Evolutionary conservation across 1,140 invertebrate genomes (phyloP).

Genomic region (Drosophila prosaltans): DNA sequence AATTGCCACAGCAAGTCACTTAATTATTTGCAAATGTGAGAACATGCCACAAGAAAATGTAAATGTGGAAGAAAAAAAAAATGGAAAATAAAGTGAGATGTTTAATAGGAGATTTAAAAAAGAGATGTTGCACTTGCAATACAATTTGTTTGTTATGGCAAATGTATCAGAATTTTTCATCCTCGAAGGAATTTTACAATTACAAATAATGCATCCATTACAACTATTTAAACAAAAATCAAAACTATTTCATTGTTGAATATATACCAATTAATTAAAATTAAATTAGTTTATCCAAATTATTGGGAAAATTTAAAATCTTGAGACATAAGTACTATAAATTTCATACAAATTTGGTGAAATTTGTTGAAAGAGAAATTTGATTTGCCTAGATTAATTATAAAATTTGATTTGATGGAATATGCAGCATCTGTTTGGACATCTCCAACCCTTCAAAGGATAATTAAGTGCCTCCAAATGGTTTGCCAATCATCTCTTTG

Average conservation of each 20-base stretch:
- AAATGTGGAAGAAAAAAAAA: background rate
- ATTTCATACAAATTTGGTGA: background rate
- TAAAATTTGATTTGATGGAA: slow-evolving; percentile 10
- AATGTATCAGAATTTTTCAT: no score
- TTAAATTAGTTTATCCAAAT: no score
- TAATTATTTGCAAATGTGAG: slow-evolving; percentile 78
- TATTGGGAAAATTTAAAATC: no score
- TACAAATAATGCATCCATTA: no score
- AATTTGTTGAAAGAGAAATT: background rate
- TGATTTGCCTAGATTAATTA: slow-evolving; percentile 13
- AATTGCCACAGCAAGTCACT: slow-evolving; percentile 58
- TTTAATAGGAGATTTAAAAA: background rate
- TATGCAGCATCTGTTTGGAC: slow-evolving; percentile 6
- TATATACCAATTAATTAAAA: no score
- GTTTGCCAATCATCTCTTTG: slow-evolving; percentile 52
- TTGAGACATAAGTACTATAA: no score
- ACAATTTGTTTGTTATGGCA: no score
- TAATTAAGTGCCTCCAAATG: slow-evolving; percentile 68
- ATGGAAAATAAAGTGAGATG: background rate
- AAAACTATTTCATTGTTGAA: no score
- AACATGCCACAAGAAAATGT: slow-evolving; percentile 20
- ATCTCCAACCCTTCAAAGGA: slow-evolving; percentile 4
- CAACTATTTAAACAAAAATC: no score
- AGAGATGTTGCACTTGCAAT: no score
- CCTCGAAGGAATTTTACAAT: no score